phyloP scores from a whole-genome alignment of 2,113 vertebrate genomes.

The Anser cygnoides region DNA sequence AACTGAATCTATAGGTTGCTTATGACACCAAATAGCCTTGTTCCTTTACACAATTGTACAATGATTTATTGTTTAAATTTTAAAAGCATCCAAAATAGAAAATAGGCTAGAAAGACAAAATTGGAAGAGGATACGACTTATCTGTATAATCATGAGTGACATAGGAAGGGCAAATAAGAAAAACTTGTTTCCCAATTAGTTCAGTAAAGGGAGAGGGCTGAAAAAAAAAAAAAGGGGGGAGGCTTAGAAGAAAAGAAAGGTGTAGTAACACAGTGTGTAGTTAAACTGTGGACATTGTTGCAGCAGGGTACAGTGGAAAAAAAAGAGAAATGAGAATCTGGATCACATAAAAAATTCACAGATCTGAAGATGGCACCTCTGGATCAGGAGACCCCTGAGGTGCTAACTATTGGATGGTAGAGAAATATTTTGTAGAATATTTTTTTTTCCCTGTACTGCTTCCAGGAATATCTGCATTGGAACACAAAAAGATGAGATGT shows the following conservation, averaged over 20 bases:
- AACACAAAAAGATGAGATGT: neutral
- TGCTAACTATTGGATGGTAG: neutral
- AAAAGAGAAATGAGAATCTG: neutral
- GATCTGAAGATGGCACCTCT: neutral
- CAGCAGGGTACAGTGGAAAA: too few relatives aligned
- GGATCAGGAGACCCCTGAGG: neutral
- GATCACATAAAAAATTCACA: neutral
- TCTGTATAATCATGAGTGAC: neutral
- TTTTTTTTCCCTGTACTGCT: neutral
- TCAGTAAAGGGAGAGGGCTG: neutral
- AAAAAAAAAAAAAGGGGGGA: neutral
- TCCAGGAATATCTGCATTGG: neutral
- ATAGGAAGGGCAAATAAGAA: neutral
- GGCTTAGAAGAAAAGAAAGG: neutral
- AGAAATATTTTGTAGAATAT: neutral
- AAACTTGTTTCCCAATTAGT: neutral
- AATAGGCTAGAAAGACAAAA: neutral
- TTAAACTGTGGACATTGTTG: neutral
- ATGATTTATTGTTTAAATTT: neutral
- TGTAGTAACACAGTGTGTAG: rapidly evolving
- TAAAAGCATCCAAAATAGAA: neutral
- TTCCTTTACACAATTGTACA: neutral
- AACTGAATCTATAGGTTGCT: neutral
- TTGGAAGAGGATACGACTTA: neutral
- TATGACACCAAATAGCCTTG: neutral